Percentiles rank a stretch among this genome's conserved stretches.
These are phyloP conservation scores for Cataglyphis livida DNA, from an alignment of 2,888 invertebrate species.

Conservation along the genomic window DNA sequence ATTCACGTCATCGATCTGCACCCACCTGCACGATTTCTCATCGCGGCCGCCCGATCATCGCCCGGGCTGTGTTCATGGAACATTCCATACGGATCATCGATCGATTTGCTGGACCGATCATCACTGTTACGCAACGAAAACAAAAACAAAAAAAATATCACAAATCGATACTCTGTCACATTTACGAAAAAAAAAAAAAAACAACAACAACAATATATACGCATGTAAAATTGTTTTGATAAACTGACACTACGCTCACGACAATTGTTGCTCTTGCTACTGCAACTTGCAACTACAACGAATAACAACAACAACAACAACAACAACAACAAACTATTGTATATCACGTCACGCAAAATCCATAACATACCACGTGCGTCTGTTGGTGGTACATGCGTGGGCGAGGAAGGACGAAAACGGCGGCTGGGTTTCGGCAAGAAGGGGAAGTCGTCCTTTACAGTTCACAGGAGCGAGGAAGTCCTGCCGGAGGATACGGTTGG, in stretches of 20 bases:
- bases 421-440: conserved; percentile 98
- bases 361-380: conserved; percentile 83
- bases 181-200: conserved; percentile 50
- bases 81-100: conserved; percentile 75
- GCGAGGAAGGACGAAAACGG: conserved; percentile 94
- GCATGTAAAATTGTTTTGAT: conserved; percentile 28
- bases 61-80: conserved; percentile 69
- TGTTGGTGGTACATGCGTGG: conserved; percentile 85
- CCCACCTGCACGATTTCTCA: conserved; percentile 77
- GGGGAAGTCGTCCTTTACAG: conserved; percentile 98
- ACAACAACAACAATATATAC: conserved; percentile 28
- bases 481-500: conserved; percentile 90
- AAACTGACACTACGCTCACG: conserved; percentile 35
- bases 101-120: conserved; percentile 80
- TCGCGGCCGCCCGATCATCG: conserved; percentile 69
- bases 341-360: conserved; percentile 74
- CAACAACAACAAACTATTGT: conserved; percentile 52
- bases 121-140: conserved; percentile 54
- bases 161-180: conserved; percentile 51
- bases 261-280: conserved; percentile 32
- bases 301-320: conserved; percentile 38
- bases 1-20: conserved; percentile 80
- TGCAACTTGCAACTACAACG: conserved; percentile 44
- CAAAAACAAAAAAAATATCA: conserved; percentile 33
- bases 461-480: conserved; percentile 99